phyloP scores from a whole-genome alignment of 1,140 invertebrate species.

The Drosophila sulfurigaster region DNA sequence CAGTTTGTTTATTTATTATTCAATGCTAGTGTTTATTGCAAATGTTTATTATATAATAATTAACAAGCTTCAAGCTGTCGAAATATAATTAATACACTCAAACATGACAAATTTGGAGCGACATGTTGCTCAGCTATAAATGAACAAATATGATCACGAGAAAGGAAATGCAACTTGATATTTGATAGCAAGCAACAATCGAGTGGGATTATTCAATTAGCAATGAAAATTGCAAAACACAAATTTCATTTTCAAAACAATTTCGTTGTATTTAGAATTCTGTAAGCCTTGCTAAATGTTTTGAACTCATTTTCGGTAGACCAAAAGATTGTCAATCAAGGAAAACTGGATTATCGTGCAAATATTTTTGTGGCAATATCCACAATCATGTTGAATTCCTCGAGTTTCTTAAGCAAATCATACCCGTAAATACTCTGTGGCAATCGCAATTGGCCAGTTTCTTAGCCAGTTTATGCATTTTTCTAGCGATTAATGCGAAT shows the following conservation, averaged over 20 bases:
- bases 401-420: slow-evolving; percentile 14
- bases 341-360: neutral
- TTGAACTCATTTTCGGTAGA: neutral
- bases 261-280: neutral
- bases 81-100: slow-evolving; percentile 62
- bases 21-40: slow-evolving; percentile 49
- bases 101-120: slow-evolving; percentile 43
- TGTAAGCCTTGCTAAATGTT: neutral
- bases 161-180: neutral
- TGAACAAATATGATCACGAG: slow-evolving; percentile 1
- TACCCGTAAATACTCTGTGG: neutral
- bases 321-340: neutral
- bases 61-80: slow-evolving; percentile 51
- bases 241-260: neutral
- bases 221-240: no score
- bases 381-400: slow-evolving; percentile 10
- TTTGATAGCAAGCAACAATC: slow-evolving; percentile 5
- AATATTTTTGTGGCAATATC: neutral
- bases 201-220: no score
- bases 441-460: neutral
- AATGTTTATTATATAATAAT: slow-evolving; percentile 73
- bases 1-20: slow-evolving; percentile 68
- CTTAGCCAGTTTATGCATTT: slow-evolving; percentile 37
- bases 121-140: slow-evolving; percentile 29
- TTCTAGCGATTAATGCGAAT: slow-evolving; percentile 44